Base-by-base conservation (phyloP, 37 sponge, comb jelly and placozoan species). In the Halisarca cf. caerulea region DNA sequence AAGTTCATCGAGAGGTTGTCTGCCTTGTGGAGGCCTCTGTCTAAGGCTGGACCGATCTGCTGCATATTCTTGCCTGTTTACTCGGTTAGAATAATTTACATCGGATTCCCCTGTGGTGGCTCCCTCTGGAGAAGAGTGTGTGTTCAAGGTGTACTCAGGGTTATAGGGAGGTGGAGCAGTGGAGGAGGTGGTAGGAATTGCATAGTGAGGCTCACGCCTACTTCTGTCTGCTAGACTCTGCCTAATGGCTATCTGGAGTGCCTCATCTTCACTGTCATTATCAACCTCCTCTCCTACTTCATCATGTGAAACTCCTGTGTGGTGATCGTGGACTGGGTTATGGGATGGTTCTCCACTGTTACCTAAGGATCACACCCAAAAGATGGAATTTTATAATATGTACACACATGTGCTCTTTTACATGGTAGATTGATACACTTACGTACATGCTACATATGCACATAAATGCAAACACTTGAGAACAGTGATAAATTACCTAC, bases 121-220 rank as follows among this genome's bases (percentile, higher is more conserved):
- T 3, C 32, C 27, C 24, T 81, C 62, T 27, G 28, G 25, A 30
- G n/a, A 17, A 60, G 11, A 43, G 2, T 62, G 32, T 27, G 0
- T 36, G 11, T 20, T 0, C n/a, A 42, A 45, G 44, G 37, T 18
- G 78, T 79, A 83, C 54, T 82, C 36, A n/a, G 91, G 91, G n/a
- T 90, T 90, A 45, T 83, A 83, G 28, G 83, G 53, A 2, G 80
- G 85, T n/a, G 86, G 90, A 0, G 42, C 28, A 25, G 7, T 11
- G 20, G 35, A 21, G 21, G 74, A 35, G 27, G 33, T 30, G 15
- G 17, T 34, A 68, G 69, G 27, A 30, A 18, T 5, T 2, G 33
- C 33, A 47, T 47, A 47, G 11, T 47, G 51, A n/a, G n/a, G n/a
- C n/a, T n/a, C n/a, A n/a, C n/a, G n/a, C 51, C 6, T 47, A 34